These are phyloP conservation scores for Ennomos fuscantarius DNA, from an alignment of 2,888 invertebrate species.

Conservation along the genomic window DNA sequence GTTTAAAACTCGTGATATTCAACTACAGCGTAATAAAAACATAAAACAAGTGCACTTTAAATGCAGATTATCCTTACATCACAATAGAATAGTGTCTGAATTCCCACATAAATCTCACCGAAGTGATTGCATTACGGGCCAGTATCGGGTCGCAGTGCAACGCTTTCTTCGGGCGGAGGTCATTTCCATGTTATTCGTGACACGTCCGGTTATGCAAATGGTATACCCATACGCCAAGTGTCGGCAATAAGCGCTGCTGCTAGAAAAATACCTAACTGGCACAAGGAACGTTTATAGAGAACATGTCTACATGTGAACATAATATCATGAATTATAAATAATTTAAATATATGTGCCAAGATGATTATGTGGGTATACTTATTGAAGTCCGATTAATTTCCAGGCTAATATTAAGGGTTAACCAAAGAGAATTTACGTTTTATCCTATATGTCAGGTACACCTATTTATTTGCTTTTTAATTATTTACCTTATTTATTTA, in stretches of 20 bases:
- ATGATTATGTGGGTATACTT: too few relatives aligned
- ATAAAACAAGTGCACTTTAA: not conserved
- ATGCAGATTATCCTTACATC: not conserved
- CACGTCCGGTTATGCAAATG: conserved; percentile 82
- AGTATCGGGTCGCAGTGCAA: conserved; percentile 51
- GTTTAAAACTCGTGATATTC: too few relatives aligned
- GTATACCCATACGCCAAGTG: conserved; percentile 51
- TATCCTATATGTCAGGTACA: too few relatives aligned
- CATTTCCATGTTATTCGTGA: conserved; percentile 82
- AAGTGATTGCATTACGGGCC: conserved; percentile 29
- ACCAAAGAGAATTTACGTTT: too few relatives aligned
- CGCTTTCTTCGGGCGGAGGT: conserved; percentile 55
- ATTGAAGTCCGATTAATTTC: too few relatives aligned
- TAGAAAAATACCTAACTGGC: conserved; percentile 25
- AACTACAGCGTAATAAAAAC: too few relatives aligned
- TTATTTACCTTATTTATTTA: too few relatives aligned
- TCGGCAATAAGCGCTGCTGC: conserved; percentile 34
- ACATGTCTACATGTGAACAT: not conserved
- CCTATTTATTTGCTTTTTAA: too few relatives aligned
- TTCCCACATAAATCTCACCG: conserved; percentile 19
- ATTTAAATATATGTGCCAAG: too few relatives aligned
- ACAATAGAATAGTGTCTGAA: conserved; percentile 1
- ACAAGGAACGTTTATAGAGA: not conserved
- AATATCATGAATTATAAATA: too few relatives aligned
- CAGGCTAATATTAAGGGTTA: too few relatives aligned